These are phyloP conservation scores for Choloepus hoffmanni DNA, from an alignment of 2,113 vertebrate species.

Conservation along the genomic window DNA sequence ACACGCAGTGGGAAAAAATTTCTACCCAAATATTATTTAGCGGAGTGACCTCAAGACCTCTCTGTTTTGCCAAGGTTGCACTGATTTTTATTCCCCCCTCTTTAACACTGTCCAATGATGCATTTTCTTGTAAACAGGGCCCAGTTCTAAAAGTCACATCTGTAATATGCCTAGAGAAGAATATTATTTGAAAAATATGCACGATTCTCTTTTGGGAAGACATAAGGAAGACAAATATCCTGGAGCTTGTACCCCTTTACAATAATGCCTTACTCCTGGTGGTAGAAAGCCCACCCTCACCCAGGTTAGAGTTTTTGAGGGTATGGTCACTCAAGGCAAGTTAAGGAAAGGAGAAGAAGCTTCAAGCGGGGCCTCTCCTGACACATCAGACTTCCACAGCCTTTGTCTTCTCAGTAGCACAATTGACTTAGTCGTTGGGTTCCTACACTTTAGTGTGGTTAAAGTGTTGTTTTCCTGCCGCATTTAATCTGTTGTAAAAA, in stretches of 20 bases:
- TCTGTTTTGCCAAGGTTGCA: conserved; percentile 44
- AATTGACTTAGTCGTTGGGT: conserved; percentile 56
- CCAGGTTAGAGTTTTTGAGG: not conserved
- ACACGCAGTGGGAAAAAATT: conserved; percentile 48
- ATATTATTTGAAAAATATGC: not conserved
- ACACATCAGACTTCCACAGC: not conserved
- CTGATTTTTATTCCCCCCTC: not conserved
- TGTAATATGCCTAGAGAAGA: not conserved
- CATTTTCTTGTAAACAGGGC: conserved; percentile 66
- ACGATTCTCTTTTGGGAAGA: not conserved
- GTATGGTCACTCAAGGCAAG: not conserved
- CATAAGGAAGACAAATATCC: not conserved
- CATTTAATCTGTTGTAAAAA: conserved; percentile 79
- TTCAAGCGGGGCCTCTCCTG: not conserved
- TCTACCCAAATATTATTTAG: conserved; percentile 44
- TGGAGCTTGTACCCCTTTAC: not conserved
- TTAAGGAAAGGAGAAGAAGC: not conserved
- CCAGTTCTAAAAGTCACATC: conserved; percentile 51
- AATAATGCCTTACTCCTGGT: not conserved
- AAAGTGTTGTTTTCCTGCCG: conserved; percentile 73
- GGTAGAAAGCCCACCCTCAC: not conserved
- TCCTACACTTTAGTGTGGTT: conserved; percentile 56
- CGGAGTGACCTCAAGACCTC: conserved; percentile 20
- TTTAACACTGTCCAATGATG: conserved; percentile 44
- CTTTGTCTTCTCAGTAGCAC: conserved; percentile 62